Conservation (phyloP, 1,140 invertebrate species). For the Conopomorpha cramerella region DNA sequence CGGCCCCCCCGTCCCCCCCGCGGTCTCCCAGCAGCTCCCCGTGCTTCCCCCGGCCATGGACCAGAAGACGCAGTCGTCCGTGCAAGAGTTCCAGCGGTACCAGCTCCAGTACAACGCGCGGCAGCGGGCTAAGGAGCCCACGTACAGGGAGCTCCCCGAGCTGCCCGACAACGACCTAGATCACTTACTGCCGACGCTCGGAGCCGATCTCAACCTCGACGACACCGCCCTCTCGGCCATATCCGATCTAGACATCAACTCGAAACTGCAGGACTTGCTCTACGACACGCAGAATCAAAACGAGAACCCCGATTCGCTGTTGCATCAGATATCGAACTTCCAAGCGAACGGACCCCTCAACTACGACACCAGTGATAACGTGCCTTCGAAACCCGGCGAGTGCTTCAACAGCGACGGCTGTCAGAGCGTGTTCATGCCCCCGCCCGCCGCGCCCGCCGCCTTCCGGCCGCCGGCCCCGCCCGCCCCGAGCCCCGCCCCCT, state of each 20-base stretch:
- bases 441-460: conserved; percentile 38
- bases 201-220: conserved; percentile 57
- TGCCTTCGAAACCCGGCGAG: conserved; percentile 36
- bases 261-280: conserved; percentile 41
- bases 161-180: conserved; percentile 62
- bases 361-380: conserved; percentile 20
- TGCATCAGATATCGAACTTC: conserved; percentile 30
- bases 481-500: neutral
- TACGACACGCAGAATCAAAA: conserved; percentile 23
- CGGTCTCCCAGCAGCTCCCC: conserved; percentile 52
- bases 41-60: conserved; percentile 63
- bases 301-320: conserved; percentile 27
- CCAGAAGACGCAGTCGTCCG: conserved; percentile 63
- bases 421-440: conserved; percentile 56
- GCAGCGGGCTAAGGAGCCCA: conserved; percentile 50
- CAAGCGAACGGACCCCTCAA: conserved; percentile 23
- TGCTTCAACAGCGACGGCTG: conserved; percentile 65
- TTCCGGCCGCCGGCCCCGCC: conserved; percentile 14
- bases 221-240: conserved; percentile 42
- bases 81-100: conserved; percentile 65
- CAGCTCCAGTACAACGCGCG: conserved; percentile 66
- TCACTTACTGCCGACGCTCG: conserved; percentile 64
- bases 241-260: conserved; percentile 55
- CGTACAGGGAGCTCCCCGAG: conserved; percentile 36
- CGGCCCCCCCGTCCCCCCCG: conserved; percentile 27